Evolutionary conservation across 2,888 invertebrate species (phyloP), one percentile per base, ranked within the genome.

Genomic region (Marronus borbonicus): DNA sequence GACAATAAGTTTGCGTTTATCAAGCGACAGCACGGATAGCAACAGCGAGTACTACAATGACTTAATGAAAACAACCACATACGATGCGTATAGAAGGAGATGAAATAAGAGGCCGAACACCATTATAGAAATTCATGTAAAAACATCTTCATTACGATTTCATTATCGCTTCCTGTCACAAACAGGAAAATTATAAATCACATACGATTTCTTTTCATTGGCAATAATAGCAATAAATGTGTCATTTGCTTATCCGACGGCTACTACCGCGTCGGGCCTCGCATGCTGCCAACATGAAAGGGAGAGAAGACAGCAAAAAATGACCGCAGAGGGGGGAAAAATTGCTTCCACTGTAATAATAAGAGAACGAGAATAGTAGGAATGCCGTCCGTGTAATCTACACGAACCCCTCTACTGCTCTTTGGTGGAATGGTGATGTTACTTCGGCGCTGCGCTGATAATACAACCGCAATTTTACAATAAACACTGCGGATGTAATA

Each of bases 171-270:
- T 72, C 72, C 72, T 72, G 72, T 72, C 72, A 72, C 58, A 72
- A 72, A 72, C 72, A 72, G 72, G 72, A 72, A 72, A 72, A 72
- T 72, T 58, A 72, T 72, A 72, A 72, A 72, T 72, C 60, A 72
- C 24, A 28, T 58, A 72, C 36, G 17, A 58, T 20, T 72, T 72
- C 39, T 72, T 72, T 72, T 72, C 36, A 17, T 36, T 20, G 20
- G 58, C 58, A 72, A 72, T 72, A 72, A 72, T 72, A 72, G 72
- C 39, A 72, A 72, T 70, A 70, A 70, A 70, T 70, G 58, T 60
- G 72, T 72, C 58, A 72, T 72, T 72, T 72, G 55, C 72, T 72
- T 72, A 72, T 72, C 58, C 58, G 58, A 39, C 20, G 7, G 1
- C 17, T 44, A 55, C 55, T 20, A 55, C 55, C 8, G 20, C 50